Evolutionary conservation across 2,888 invertebrate genomes (phyloP).

Genomic region (Drosophila quinaria): DNA sequence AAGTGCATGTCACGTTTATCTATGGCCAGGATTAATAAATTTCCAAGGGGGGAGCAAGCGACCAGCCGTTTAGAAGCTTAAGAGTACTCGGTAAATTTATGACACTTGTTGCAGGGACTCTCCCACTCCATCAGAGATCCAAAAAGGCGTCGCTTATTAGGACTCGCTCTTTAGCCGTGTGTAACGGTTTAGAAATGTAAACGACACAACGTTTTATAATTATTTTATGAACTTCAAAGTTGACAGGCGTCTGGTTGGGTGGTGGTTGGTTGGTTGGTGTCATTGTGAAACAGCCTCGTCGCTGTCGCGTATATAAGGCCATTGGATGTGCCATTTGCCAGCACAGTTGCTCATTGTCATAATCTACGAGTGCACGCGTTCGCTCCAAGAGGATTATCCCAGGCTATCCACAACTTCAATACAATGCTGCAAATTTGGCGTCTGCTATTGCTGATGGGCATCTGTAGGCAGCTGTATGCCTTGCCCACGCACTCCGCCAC

Average conservation of each 20-base stretch:
- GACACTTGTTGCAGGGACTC: slow-evolving; percentile 76
- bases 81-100: slow-evolving; percentile 69
- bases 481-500: slow-evolving; percentile 46
- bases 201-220: slow-evolving; percentile 79
- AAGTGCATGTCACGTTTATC: slow-evolving; percentile 77
- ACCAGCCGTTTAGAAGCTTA: slow-evolving; percentile 56
- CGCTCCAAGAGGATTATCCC: slow-evolving; percentile 5
- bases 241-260: slow-evolving; percentile 27
- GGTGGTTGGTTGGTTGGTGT: not conserved
- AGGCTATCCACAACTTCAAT: not conserved
- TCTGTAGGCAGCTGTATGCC: slow-evolving; percentile 50
- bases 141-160: slow-evolving; percentile 66
- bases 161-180: slow-evolving; percentile 71
- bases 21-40: slow-evolving; percentile 76
- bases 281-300: slow-evolving; percentile 15
- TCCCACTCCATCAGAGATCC: slow-evolving; percentile 11
- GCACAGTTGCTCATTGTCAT: slow-evolving; percentile 63
- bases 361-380: slow-evolving; percentile 38
- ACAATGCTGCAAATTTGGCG: slow-evolving; percentile 57
- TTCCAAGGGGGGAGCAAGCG: slow-evolving; percentile 52
- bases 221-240: slow-evolving; percentile 82
- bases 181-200: slow-evolving; percentile 81
- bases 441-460: slow-evolving; percentile 52
- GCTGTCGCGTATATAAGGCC: slow-evolving; percentile 55
- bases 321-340: slow-evolving; percentile 28